Conservation (phyloP, 1,140 invertebrate genomes). For the Cecropterus lyciades region DNA sequence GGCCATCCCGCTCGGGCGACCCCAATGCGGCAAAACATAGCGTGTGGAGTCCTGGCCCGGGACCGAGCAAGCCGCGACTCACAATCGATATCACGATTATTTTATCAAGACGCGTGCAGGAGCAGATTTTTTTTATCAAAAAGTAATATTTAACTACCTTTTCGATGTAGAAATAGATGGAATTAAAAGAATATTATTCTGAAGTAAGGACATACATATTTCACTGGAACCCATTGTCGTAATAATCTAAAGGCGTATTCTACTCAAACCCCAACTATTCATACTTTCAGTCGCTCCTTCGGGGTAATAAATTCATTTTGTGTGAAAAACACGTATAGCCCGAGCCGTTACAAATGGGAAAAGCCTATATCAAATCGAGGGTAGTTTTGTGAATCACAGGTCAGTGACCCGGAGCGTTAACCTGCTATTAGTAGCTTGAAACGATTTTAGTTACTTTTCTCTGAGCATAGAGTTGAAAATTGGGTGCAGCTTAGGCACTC, state of each 20-base stretch:
- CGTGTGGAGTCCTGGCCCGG: conserved; percentile 52
- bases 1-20: conserved; percentile 51
- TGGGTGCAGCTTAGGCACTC: neutral
- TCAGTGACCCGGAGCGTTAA: conserved; percentile 52
- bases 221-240: conserved; percentile 4
- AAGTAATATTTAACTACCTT: too few relatives aligned
- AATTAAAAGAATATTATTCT: neutral
- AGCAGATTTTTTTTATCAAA: neutral
- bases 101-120: conserved; percentile 41
- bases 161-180: too few relatives aligned
- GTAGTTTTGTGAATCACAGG: conserved; percentile 62
- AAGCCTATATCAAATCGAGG: conserved; percentile 55
- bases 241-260: conserved; percentile 15
- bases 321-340: conserved; percentile 47
- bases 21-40: conserved; percentile 69
- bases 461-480: conserved; percentile 26
- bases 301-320: conserved; percentile 39
- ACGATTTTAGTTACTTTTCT: conserved; percentile 32
- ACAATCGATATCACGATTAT: conserved; percentile 52
- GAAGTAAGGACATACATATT: conserved; percentile 5
- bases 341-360: conserved; percentile 50
- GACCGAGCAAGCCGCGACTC: conserved; percentile 28
- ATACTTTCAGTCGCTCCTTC: conserved; percentile 17
- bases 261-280: conserved; percentile 25
- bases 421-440: conserved; percentile 35